Evolutionary conservation across 2,113 vertebrate species (phyloP).

Genomic region (Smithornis capensis): DNA sequence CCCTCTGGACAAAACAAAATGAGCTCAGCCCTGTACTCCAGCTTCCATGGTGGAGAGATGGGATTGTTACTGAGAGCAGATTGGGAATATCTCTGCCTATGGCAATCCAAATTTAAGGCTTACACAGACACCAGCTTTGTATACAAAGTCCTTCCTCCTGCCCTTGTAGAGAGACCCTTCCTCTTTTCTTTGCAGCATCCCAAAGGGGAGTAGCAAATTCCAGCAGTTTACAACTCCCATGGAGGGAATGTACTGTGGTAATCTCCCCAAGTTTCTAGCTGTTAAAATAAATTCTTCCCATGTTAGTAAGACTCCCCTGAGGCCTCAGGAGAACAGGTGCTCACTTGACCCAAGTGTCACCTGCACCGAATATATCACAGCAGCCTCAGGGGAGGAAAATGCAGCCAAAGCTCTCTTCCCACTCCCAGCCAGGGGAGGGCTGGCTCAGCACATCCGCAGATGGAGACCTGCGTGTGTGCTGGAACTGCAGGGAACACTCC

Average conservation of each 20-base stretch:
- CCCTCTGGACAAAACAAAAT: not conserved
- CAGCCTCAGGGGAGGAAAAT: conserved; percentile 33
- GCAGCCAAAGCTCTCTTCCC: conserved; percentile 21
- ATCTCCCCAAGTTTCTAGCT: conserved; percentile 19
- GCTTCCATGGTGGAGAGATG: not conserved
- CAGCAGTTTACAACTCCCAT: not conserved
- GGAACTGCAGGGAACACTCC: not conserved
- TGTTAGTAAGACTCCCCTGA: conserved; percentile 65
- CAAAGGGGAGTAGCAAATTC: conserved; percentile 46
- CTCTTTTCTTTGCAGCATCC: not conserved
- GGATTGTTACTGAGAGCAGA: not conserved
- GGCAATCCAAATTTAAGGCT: not conserved
- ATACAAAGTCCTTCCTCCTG: not conserved
- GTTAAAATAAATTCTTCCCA: conserved; percentile 69
- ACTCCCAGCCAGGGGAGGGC: not conserved
- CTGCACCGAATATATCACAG: conserved; percentile 67
- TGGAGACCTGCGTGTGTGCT: not conserved
- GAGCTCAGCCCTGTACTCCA: not conserved
- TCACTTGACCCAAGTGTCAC: conserved; percentile 70
- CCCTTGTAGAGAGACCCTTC: not conserved
- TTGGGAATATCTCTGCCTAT: not conserved
- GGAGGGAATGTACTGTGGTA: conserved; percentile 43
- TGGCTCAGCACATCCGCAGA: conserved; percentile 45
- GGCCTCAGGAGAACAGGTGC: conserved; percentile 73
- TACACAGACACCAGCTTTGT: not conserved